phyloP scores from a whole-genome alignment of 2,797 vertebrate genomes.

The Sebastes steindachneri region DNA sequence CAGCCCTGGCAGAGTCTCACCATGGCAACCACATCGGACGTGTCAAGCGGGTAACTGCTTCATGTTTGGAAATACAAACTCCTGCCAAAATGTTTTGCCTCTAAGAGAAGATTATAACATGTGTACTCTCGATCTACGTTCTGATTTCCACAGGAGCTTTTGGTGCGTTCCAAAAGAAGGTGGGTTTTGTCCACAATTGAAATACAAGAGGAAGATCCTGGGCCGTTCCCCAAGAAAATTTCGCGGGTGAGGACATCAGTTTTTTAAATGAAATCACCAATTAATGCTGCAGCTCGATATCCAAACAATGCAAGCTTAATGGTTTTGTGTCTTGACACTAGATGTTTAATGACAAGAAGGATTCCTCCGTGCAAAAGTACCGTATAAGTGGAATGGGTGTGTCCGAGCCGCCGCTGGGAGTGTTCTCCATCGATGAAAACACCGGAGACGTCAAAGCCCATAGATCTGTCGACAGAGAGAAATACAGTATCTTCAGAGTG shows the following conservation, averaged over 20 bases:
- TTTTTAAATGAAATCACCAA: not conserved
- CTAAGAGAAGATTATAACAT: not conserved
- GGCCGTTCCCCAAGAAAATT: conserved; percentile 74
- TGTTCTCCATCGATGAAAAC: conserved; percentile 78
- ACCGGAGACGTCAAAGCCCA: conserved; percentile 65
- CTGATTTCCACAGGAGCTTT: conserved; percentile 67
- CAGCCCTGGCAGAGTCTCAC: conserved; percentile 4
- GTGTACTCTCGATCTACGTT: not conserved
- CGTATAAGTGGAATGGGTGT: conserved; percentile 82
- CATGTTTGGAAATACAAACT: not conserved
- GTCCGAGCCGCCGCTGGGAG: conserved; percentile 50
- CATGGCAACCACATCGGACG: not conserved
- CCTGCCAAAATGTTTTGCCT: not conserved
- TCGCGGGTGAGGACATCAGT: conserved; percentile 64
- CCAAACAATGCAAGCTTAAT: not conserved
- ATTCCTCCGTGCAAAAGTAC: conserved; percentile 22
- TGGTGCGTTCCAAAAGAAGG: conserved; percentile 83
- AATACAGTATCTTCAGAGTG: conserved; percentile 70
- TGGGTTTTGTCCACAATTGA: conserved; percentile 89
- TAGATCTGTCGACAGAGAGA: conserved; percentile 81
- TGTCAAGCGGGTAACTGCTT: conserved; percentile 61
- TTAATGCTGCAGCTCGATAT: not conserved
- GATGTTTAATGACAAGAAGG: conserved; percentile 81
- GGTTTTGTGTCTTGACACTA: conserved; percentile 45
- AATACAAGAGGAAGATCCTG: conserved; percentile 81